Percentiles rank a stretch among this genome's conserved stretches.
phyloP scores from a whole-genome alignment of 2,888 invertebrate species.

The Plusia festucae region DNA sequence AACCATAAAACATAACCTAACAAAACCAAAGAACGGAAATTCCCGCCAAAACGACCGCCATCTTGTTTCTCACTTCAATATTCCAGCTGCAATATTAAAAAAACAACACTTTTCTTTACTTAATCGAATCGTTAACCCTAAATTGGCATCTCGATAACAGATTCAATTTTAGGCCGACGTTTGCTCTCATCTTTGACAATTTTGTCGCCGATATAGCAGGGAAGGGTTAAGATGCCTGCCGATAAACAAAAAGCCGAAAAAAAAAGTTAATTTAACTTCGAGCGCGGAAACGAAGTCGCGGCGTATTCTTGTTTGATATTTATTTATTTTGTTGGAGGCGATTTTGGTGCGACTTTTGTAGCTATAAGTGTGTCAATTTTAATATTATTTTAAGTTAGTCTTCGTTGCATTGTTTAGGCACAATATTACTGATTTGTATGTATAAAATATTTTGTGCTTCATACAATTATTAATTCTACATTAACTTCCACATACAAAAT shows the following conservation, averaged over 20 bases:
- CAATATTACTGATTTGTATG: too few species aligned
- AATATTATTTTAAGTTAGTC: neutral
- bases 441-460: too few species aligned
- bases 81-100: slow-evolving; percentile 52
- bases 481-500: neutral
- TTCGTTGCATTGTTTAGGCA: too few species aligned
- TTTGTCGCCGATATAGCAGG: slow-evolving; percentile 77
- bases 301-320: slow-evolving; percentile 70
- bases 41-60: slow-evolving; percentile 55
- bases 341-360: slow-evolving; percentile 60
- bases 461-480: neutral
- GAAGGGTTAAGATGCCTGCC: slow-evolving; percentile 84
- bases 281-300: slow-evolving; percentile 81
- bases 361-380: slow-evolving; percentile 29
- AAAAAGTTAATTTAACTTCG: slow-evolving; percentile 87
- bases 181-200: slow-evolving; percentile 82
- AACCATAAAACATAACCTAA: slow-evolving; percentile 42
- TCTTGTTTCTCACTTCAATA: slow-evolving; percentile 47
- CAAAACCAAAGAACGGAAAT: slow-evolving; percentile 58
- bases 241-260: slow-evolving; percentile 82
- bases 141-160: slow-evolving; percentile 86
- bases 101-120: slow-evolving; percentile 62
- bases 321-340: slow-evolving; percentile 52
- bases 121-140: slow-evolving; percentile 72
- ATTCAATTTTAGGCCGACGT: slow-evolving; percentile 84